Conservation (phyloP, 2,113 vertebrate species). For the Phyllopteryx taeniolatus region DNA sequence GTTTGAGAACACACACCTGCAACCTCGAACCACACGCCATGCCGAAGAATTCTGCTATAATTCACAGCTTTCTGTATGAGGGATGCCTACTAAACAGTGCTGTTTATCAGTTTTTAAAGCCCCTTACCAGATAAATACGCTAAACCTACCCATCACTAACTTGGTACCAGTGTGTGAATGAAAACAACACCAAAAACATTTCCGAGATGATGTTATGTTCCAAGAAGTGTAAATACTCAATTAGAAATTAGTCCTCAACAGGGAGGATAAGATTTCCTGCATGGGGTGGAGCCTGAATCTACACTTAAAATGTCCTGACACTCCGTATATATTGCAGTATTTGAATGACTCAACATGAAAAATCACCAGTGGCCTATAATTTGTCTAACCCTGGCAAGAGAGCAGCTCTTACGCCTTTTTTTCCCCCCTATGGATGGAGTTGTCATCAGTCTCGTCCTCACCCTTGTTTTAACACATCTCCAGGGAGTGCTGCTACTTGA, state of each 20-base stretch:
- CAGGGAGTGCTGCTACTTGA: conserved; percentile 50
- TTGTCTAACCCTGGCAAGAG: conserved; percentile 47
- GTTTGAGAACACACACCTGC: conserved; percentile 73
- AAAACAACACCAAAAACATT: not conserved
- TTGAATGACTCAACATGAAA: not conserved
- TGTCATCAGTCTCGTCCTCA: conserved; percentile 69
- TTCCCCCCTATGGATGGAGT: conserved; percentile 41
- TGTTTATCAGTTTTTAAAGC: not conserved
- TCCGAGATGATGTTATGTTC: not conserved
- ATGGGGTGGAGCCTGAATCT: not conserved
- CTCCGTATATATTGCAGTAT: not conserved
- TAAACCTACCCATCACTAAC: not conserved
- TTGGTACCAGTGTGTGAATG: not conserved
- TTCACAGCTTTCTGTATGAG: not conserved
- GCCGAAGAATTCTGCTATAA: conserved; percentile 63
- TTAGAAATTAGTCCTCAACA: too few species aligned
- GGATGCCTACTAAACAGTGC: not conserved
- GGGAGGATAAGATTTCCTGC: not conserved
- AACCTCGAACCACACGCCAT: conserved; percentile 54
- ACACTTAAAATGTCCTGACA: not conserved
- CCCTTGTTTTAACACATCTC: conserved; percentile 68
- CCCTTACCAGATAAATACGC: not conserved
- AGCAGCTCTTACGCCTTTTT: conserved; percentile 47
- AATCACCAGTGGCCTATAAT: conserved; percentile 32
- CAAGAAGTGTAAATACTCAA: not conserved